Evolutionary conservation across 2,888 invertebrate genomes (phyloP).

Genomic region (Crematogaster levior): DNA sequence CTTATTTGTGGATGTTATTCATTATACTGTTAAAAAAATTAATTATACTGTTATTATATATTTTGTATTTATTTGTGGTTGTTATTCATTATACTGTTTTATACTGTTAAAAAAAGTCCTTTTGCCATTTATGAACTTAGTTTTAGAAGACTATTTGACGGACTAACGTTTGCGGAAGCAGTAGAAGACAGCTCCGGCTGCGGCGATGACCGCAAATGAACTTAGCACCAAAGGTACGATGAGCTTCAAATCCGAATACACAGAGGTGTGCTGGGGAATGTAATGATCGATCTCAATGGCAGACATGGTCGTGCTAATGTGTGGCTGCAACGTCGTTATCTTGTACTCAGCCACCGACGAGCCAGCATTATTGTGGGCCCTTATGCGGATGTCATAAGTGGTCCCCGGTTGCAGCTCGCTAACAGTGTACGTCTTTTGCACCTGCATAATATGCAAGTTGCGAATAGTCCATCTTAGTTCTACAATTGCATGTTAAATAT

Average conservation of each 20-base stretch:
- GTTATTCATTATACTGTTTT: neutral
- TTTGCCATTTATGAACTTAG: neutral
- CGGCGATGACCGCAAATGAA: slow-evolving; percentile 83
- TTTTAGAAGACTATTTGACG: neutral
- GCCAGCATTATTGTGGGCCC: slow-evolving; percentile 95
- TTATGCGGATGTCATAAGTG: slow-evolving; percentile 86
- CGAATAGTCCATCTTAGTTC: neutral
- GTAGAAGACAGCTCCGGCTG: slow-evolving; percentile 84
- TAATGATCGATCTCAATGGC: slow-evolving; percentile 83
- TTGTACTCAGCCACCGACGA: slow-evolving; percentile 93
- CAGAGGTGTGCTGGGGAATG: slow-evolving; percentile 83
- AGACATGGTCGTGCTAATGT: slow-evolving; percentile 88
- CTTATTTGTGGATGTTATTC: neutral
- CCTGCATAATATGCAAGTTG: slow-evolving; percentile 68
- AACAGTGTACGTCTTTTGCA: slow-evolving; percentile 93
- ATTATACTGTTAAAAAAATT: too few relatives aligned
- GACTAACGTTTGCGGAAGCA: slow-evolving; percentile 84
- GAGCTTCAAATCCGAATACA: slow-evolving; percentile 83
- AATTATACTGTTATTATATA: neutral
- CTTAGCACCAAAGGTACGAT: slow-evolving; percentile 83
- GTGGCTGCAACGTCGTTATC: slow-evolving; percentile 92
- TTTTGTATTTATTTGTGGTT: neutral
- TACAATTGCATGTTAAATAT: neutral
- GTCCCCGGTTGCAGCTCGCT: slow-evolving; percentile 91
- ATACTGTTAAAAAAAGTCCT: neutral